These are phyloP conservation scores for Apogon talboti DNA, from an alignment of 2,797 vertebrate genomes.

Conservation along the genomic window DNA sequence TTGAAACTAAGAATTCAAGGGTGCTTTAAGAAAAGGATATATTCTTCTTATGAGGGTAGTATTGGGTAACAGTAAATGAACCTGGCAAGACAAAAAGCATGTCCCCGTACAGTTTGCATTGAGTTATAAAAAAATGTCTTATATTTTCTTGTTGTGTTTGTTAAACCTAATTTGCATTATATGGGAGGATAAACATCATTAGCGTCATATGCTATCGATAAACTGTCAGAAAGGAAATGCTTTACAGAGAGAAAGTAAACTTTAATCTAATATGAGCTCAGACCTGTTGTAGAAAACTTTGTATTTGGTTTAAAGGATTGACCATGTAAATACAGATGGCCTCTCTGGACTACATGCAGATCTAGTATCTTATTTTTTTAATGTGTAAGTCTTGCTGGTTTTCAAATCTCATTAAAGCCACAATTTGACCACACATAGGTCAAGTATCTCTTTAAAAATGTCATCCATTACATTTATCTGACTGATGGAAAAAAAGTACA, in stretches of 20 bases:
- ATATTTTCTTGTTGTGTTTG: slow-evolving; percentile 20
- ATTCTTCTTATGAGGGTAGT: slow-evolving; percentile 24
- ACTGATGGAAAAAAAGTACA: neutral
- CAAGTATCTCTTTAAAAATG: slow-evolving; percentile 22
- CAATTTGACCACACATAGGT: slow-evolving; percentile 32
- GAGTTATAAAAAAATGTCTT: slow-evolving; percentile 20
- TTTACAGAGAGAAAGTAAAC: slow-evolving; percentile 18
- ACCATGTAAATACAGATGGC: slow-evolving; percentile 6
- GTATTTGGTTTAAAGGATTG: slow-evolving; percentile 17
- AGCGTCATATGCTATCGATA: no score
- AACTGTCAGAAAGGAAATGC: neutral
- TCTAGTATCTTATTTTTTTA: neutral
- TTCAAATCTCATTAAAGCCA: slow-evolving; percentile 1
- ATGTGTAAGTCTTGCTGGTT: slow-evolving; percentile 1
- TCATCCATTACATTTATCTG: slow-evolving; percentile 20
- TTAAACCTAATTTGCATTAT: slow-evolving; percentile 41
- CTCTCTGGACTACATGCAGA: slow-evolving; percentile 23
- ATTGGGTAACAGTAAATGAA: slow-evolving; percentile 16
- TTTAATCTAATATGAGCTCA: slow-evolving; percentile 23
- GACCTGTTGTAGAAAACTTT: slow-evolving; percentile 10
- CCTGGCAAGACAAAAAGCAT: slow-evolving; percentile 1
- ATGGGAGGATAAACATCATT: slow-evolving; percentile 24
- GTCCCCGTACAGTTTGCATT: slow-evolving; percentile 24
- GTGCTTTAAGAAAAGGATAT: slow-evolving; percentile 9
- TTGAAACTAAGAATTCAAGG: slow-evolving; percentile 11